Conservation (phyloP, 2,113 vertebrate genomes). For the Globicephala melas region DNA sequence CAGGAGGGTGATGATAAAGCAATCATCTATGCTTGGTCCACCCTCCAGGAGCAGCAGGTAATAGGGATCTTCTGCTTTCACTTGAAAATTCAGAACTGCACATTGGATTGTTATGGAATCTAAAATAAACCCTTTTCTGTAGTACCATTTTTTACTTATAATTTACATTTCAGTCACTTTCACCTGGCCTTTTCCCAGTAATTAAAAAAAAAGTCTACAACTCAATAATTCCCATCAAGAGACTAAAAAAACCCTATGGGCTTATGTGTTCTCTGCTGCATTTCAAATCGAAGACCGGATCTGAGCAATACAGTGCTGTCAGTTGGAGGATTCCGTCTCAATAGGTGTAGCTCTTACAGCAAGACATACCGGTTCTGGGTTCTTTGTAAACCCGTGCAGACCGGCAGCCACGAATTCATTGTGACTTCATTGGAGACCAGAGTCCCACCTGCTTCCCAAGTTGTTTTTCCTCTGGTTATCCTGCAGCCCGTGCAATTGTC, state of each 20-base stretch:
- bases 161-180: slow-evolving; percentile 28
- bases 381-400: fast-evolving
- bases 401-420: not conserved
- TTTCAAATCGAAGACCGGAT: not conserved
- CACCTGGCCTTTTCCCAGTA: not conserved
- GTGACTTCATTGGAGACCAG: not conserved
- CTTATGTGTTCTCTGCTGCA: not conserved
- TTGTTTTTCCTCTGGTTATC: not conserved
- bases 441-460: not conserved
- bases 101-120: not conserved
- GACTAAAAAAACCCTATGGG: not conserved
- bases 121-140: slow-evolving; percentile 4
- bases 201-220: not conserved
- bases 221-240: not conserved
- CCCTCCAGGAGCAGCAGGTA: not conserved
- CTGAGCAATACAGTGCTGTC: not conserved
- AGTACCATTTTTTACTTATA: not conserved
- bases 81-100: slow-evolving; percentile 10
- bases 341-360: not conserved
- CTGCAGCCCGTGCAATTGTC: not conserved
- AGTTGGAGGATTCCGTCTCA: not conserved
- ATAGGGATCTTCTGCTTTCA: not conserved
- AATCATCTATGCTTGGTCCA: not conserved
- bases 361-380: too few species aligned
- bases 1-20: not conserved